Percentiles rank a stretch among this genome's conserved stretches.
These are phyloP conservation scores for Epirrhoe alternata DNA, from an alignment of 2,888 invertebrate species.

Conservation along the genomic window DNA sequence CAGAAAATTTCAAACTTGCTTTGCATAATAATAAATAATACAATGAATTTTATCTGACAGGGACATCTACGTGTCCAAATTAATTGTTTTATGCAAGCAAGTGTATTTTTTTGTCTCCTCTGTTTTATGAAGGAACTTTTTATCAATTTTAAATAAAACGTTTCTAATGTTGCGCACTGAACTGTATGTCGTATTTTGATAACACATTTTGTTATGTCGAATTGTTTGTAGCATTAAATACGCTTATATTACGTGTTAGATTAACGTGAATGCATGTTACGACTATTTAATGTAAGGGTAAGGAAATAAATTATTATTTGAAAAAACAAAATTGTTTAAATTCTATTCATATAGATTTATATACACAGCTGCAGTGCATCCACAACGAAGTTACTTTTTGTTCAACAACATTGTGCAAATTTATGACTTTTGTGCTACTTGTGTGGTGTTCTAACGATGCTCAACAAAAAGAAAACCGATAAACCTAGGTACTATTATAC, in stretches of 20 bases:
- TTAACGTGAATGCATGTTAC: conserved; percentile 76
- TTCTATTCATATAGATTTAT: too few relatives aligned
- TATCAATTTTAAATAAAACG: conserved; percentile 16
- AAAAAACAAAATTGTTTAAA: conserved; percentile 46
- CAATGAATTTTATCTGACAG: conserved; percentile 9
- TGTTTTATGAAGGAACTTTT: conserved; percentile 15
- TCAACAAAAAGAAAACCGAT: too few relatives aligned
- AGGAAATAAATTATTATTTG: conserved; percentile 78
- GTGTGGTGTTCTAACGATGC: too few relatives aligned
- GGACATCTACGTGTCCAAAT: conserved; percentile 16
- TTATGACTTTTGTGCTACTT: too few relatives aligned
- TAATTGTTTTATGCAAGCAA: conserved; percentile 12
- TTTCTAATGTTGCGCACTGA: conserved; percentile 25
- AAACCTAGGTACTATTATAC: too few relatives aligned
- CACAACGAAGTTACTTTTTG: too few relatives aligned
- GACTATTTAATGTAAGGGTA: conserved; percentile 71
- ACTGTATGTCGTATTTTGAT: conserved; percentile 37
- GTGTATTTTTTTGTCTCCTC: conserved; percentile 8
- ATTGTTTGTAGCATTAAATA: conserved; percentile 64
- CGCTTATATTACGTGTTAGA: conserved; percentile 77
- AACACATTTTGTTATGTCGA: conserved; percentile 32
- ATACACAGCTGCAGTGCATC: too few relatives aligned
- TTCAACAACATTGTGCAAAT: too few relatives aligned
- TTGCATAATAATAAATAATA: conserved; percentile 13
- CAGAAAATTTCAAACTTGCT: conserved; percentile 26